phyloP scores from a whole-genome alignment of 2,888 invertebrate genomes.

The Falcaria lacertinaria region DNA sequence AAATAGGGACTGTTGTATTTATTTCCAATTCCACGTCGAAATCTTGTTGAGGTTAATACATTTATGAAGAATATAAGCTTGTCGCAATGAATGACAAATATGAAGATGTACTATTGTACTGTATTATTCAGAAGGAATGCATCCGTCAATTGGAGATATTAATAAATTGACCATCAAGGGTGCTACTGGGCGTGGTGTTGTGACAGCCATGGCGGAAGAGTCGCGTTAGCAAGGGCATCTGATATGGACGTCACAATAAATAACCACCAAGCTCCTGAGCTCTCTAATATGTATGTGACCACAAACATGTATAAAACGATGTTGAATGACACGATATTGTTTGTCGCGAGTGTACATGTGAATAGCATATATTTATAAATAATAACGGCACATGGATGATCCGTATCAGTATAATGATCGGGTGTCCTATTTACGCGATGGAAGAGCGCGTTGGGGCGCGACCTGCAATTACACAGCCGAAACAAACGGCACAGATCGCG shows the following conservation, averaged over 20 bases:
- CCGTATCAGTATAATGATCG: constrained; percentile 39
- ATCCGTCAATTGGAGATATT: constrained; percentile 39
- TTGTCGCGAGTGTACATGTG: neutral
- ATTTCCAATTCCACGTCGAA: too few species aligned
- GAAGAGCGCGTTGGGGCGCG: constrained; percentile 40
- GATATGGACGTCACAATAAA: constrained; percentile 11
- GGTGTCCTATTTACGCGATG: constrained; percentile 31
- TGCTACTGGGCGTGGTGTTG: constrained; percentile 61
- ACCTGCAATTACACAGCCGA: constrained; percentile 69
- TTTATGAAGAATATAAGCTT: too few species aligned
- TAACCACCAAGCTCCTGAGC: neutral
- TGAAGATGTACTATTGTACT: constrained; percentile 17
- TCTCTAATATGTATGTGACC: too few species aligned
- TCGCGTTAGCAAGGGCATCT: constrained; percentile 44
- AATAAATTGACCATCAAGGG: constrained; percentile 46
- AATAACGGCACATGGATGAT: constrained; percentile 9
- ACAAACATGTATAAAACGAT: too few species aligned
- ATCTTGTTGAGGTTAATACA: too few species aligned
- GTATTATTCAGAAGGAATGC: constrained; percentile 35
- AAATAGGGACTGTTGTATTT: too few species aligned
- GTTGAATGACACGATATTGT: neutral
- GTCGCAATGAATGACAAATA: constrained; percentile 26
- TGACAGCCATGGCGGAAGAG: constrained; percentile 66
- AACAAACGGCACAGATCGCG: constrained; percentile 64
- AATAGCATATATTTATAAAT: neutral